Evolutionary conservation across 2,888 invertebrate species (phyloP).

Genomic region (Hipparchia semele): DNA sequence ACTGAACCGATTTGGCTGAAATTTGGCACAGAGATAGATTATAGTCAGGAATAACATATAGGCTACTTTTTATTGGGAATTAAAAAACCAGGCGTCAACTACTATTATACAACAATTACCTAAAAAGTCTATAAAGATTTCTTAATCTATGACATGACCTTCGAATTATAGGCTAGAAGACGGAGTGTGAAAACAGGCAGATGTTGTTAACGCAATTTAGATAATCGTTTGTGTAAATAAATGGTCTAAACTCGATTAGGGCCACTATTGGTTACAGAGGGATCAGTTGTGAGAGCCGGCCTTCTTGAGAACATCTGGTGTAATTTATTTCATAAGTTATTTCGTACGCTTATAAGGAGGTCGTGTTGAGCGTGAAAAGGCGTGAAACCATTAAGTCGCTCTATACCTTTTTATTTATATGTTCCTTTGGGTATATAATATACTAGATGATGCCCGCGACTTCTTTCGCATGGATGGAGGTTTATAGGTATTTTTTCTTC

Average conservation of each 20-base stretch:
- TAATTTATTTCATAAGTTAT: conserved; percentile 44
- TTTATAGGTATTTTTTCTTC: no score
- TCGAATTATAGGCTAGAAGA: conserved; percentile 54
- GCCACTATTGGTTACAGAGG: conserved; percentile 56
- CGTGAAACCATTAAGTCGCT: conserved; percentile 1
- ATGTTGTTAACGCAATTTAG: conserved; percentile 79
- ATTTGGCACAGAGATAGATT: no score
- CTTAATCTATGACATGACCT: conserved; percentile 51
- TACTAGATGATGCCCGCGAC: background rate
- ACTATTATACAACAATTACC: no score
- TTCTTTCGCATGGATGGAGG: no score
- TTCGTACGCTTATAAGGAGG: conserved; percentile 31
- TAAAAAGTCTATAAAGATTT: background rate
- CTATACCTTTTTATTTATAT: background rate
- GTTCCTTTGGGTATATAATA: background rate
- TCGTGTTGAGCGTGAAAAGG: conserved; percentile 7
- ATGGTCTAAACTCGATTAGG: conserved; percentile 76
- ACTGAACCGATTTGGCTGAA: no score
- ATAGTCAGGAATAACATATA: no score
- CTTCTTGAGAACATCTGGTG: conserved; percentile 62
- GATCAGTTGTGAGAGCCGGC: conserved; percentile 56
- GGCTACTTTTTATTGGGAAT: no score
- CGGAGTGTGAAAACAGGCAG: conserved; percentile 72
- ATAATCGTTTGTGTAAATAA: conserved; percentile 81
- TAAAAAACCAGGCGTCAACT: no score